Evolutionary conservation across 2,888 invertebrate species (phyloP), one percentile per base, ranked within the genome.

Genomic region (Pollenia labialis): DNA sequence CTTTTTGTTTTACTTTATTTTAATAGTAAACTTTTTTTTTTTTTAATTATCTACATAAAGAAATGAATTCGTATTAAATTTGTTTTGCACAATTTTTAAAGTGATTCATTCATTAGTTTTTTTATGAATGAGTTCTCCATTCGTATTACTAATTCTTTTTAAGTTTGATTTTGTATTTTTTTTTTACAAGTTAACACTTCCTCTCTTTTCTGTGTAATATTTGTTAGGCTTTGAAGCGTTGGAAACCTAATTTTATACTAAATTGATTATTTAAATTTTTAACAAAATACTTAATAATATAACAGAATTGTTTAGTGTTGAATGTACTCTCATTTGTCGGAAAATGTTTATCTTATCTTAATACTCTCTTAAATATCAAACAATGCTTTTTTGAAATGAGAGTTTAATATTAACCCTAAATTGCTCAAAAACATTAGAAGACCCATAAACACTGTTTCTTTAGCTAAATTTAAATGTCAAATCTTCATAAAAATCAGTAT

Each of bases 261-360:
- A 82, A 82, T 76, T 46, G 4, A 62, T n/a, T 46, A 60, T 75
- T 76, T 46, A 44, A 75, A 75, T 62, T 71, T 66, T 54, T 16
- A 32, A 2, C 23, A 16, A 56, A 74, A 14, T 10, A 11, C 12
- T 23, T 54, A 23, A 50, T 44, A 71, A 60, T 40, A 9, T 4
- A n/a, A 23, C 6, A 48, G 32, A 81, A 54, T 56, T 54, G 18
- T 40, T 54, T 46, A 12, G 10, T 18, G 4, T 72, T 44, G 32
- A 54, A 10, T 42, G 9, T 4, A 9, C 48, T 56, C 74, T 66
- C 81, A 32, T 40, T 58, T 46, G 9, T 8, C 44, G 16, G 11
- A 18, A 62, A 75, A 18, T 60, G 14, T 72, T 75, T 81, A 81
- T 81, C 81, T 81, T 81, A 75, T 81, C 66, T 81, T 44, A 9